Conservation (phyloP, 2,888 invertebrate species). For the Scrobipalpa costella region DNA sequence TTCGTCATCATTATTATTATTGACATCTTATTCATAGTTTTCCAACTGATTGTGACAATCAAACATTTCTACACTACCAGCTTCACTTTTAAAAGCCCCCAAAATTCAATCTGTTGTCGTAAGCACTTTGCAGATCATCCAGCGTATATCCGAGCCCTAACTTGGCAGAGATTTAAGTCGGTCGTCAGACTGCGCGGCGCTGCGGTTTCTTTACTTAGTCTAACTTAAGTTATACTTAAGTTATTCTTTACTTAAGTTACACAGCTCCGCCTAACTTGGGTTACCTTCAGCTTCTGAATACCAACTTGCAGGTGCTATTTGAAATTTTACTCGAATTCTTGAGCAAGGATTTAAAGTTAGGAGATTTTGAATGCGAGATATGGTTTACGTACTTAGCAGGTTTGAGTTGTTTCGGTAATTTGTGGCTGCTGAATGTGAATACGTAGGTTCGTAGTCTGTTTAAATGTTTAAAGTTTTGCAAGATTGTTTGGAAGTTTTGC, state of each 20-base stretch:
- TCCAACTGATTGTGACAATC: not conserved
- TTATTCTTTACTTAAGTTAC: constrained; percentile 71
- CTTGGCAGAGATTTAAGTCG: constrained; percentile 66
- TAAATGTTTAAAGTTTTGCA: constrained; percentile 8
- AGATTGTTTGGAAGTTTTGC: no score
- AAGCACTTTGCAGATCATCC: constrained; percentile 10
- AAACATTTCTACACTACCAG: not conserved
- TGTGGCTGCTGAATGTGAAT: constrained; percentile 33
- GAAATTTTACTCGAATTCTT: constrained; percentile 61
- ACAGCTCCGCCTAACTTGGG: constrained; percentile 68
- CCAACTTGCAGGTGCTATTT: constrained; percentile 68
- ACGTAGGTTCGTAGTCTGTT: not conserved
- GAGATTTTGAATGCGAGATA: constrained; percentile 56
- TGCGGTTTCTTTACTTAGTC: constrained; percentile 76
- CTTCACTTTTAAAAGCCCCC: no score
- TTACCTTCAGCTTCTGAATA: constrained; percentile 66
- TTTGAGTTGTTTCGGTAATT: constrained; percentile 43
- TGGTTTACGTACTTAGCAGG: constrained; percentile 38
- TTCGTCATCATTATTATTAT: no score
- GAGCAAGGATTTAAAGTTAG: constrained; percentile 65
- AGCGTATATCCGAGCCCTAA: constrained; percentile 49
- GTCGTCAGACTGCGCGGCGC: constrained; percentile 68
- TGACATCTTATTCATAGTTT: no score
- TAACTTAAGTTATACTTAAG: constrained; percentile 68
- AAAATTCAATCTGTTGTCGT: not conserved